Base-by-base conservation (phyloP, 2,888 invertebrate species). In the Kryphioiulus occultus region DNA sequence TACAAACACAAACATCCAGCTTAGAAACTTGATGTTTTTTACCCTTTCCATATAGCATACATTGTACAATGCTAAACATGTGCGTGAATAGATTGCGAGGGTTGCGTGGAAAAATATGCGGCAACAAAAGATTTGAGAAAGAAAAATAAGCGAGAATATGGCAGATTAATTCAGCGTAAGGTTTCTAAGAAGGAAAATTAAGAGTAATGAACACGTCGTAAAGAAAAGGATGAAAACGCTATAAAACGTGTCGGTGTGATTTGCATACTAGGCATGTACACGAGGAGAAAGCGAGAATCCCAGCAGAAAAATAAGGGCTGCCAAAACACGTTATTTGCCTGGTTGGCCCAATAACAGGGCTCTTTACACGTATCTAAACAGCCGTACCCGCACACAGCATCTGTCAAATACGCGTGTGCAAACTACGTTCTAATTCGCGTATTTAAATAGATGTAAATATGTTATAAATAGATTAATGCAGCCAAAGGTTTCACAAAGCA, bases 141-240 rank as follows among this genome's bases (percentile, higher is more conserved):
- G 59, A 59, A 59, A 59, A 59, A 59, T 59, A 59, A 22, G 7
- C 59, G 22, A 59, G 59, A 59, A 59, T 59, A 59, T 59, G 59
- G 59, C 59, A 59, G 59, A 59, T 84, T 84, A 84, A 84, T 84
- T 84, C 39, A 84, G 35, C 22, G 15, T 19, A 84, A 39, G 39
- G 39, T 12, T 39, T 39, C 84, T 84, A 84, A 84, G 84, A 84
- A 35, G 84, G 84, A 84, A 84, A 84, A 84, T 84, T 84, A 84
- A 84, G 35, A 39, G 32, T 84, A 84, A 84, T 84, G 84, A 84
- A 84, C 84, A 84, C 32, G 84, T 84, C 84, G 84, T 84, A 84
- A 84, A 84, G 84, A 84, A 84, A 84, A 84, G 39, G 59, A 59
- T 59, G 59, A 59, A 22, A 59, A 59, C 59, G 59, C 59, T 22